phyloP scores from a whole-genome alignment of 2,888 invertebrate species.

The Drosophila vallismaia region DNA sequence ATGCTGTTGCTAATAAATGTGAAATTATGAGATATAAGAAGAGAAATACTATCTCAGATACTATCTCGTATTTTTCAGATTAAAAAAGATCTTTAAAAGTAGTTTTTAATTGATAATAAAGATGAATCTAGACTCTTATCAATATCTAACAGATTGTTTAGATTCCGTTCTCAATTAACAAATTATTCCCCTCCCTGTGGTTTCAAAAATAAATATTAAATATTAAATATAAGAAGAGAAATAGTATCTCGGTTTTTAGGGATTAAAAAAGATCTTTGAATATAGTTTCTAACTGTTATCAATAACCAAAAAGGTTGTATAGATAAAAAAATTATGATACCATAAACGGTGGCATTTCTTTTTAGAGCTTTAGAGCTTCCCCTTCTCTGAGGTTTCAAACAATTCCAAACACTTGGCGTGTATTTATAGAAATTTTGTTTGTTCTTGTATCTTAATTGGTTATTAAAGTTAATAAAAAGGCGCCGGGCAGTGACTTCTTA shows the following conservation, averaged over 20 bases:
- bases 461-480: slow-evolving; percentile 18
- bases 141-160: background rate
- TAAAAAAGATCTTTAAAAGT: no score
- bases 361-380: background rate
- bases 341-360: background rate
- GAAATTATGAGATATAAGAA: no score
- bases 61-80: no score
- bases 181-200: no score
- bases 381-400: slow-evolving; percentile 1
- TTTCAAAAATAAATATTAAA: no score
- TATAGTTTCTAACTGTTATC: background rate
- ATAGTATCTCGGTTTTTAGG: no score
- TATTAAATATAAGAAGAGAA: no score
- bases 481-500: slow-evolving; percentile 66
- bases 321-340: background rate
- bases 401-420: slow-evolving; percentile 5
- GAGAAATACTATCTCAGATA: no score
- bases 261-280: no score
- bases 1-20: no score
- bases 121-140: background rate
- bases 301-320: background rate
- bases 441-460: slow-evolving; percentile 42
- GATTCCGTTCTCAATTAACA: background rate
- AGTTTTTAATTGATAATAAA: background rate
- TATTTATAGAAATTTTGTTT: slow-evolving; percentile 28